phyloP scores from a whole-genome alignment of 2,797 vertebrate species.

The Pelobates cultripes region DNA sequence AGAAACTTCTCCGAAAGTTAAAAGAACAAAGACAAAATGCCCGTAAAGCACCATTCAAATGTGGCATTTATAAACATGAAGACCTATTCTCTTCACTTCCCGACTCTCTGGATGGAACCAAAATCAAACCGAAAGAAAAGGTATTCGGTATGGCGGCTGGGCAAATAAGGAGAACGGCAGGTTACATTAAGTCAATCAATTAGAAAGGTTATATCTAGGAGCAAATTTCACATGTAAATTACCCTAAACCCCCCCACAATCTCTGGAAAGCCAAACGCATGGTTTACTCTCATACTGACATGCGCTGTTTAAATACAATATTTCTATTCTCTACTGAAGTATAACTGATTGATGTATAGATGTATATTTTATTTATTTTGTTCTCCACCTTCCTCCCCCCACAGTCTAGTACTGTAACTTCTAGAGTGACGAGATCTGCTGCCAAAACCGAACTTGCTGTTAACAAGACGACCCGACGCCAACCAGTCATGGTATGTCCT shows the following conservation, averaged over 20 bases:
- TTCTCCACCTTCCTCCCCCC: background rate
- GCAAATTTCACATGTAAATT: no score
- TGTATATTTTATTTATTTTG: no score
- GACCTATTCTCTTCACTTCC: background rate
- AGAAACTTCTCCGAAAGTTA: conserved; percentile 84
- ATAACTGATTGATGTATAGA: no score
- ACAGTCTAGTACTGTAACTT: conserved; percentile 60
- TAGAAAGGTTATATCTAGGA: no score
- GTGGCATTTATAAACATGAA: conserved; percentile 81
- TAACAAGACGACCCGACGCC: conserved; percentile 38
- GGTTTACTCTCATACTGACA: no score
- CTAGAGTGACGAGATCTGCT: conserved; percentile 71
- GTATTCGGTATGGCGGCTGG: conserved; percentile 58
- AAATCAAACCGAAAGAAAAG: conserved; percentile 63
- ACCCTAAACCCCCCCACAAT: no score
- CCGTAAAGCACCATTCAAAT: conserved; percentile 84
- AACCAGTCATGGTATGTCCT: conserved; percentile 53
- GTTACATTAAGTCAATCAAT: no score
- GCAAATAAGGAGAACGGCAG: no score
- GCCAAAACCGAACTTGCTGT: conserved; percentile 60
- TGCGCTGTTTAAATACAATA: no score
- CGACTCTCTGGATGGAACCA: no score
- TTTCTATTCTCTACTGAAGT: no score
- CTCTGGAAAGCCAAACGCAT: no score
- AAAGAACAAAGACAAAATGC: conserved; percentile 83